Evolutionary conservation across 92 coral and sea anemone species (phyloP), one percentile per base, ranked within the genome.

Genomic region (Nematostella vectensis): DNA sequence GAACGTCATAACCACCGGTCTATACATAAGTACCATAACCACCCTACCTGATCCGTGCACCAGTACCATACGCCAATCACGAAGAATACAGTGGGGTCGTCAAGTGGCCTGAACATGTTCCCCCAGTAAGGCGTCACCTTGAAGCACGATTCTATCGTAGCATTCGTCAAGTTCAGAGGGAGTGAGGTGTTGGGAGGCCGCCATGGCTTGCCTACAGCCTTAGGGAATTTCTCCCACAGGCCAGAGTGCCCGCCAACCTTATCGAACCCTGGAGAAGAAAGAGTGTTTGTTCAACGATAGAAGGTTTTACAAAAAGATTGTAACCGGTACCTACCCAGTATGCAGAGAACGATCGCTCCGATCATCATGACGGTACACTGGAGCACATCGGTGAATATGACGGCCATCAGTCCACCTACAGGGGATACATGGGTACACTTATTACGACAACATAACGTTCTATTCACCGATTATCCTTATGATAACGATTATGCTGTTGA

Each of bases 21-120:
- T n/a, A n/a, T n/a, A n/a, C n/a, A n/a, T n/a, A n/a, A n/a, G n/a
- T n/a, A n/a, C n/a, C n/a, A n/a, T n/a, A n/a, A n/a, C n/a, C n/a
- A n/a, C n/a, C 40, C 15, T 70, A 85, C 95, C 88, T 85, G 95
- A 66, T 85, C 95, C 13, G 95, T 85, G 27, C 95, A 85, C 81
- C 88, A 85, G 59, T 85, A 85, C 95, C 95, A 85, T 43, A 85
- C 58, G n/a, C 83, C 95, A 50, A 81, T 75, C 42, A 85, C 81
- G 18, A 45, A 45, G 2, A 82, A 82, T 45, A 85, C 65, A 28
- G 88, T 70, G 24, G 94, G 94, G 52, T 84, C 94, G 19, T 84
- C 80, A 0, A 84, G 26, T 4, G 94, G 95, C 28, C 95, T 54
- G 21, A 81, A 69, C 95, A 85, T 81, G 57, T 71, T 71, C 2